These are phyloP conservation scores for Girardinus metallicus DNA, from an alignment of 2,797 vertebrate species.

Conservation along the genomic window DNA sequence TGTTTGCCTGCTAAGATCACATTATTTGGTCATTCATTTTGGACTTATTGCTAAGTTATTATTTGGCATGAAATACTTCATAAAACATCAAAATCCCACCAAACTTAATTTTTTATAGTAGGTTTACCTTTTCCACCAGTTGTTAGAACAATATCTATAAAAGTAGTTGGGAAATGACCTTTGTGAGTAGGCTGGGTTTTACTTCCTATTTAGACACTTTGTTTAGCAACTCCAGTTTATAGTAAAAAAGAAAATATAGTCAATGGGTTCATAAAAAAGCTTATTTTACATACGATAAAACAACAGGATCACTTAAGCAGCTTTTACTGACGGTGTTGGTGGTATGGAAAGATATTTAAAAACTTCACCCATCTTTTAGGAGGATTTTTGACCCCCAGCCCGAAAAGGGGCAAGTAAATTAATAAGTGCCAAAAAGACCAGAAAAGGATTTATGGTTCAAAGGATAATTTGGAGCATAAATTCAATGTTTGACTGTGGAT, in stretches of 20 bases:
- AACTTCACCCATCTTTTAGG: conserved; percentile 46
- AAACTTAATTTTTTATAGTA: not conserved
- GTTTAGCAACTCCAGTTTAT: not conserved
- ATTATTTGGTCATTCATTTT: not conserved
- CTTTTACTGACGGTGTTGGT: not conserved
- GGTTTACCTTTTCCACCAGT: not conserved
- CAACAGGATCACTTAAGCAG: not conserved
- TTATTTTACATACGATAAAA: not conserved
- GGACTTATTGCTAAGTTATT: not conserved
- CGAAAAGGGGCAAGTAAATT: conserved; percentile 39
- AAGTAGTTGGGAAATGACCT: not conserved
- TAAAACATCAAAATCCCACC: not conserved
- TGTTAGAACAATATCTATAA: not conserved
- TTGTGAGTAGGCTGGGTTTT: not conserved
- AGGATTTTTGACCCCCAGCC: conserved; percentile 26
- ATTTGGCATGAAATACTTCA: not conserved
- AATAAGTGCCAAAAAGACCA: conserved; percentile 46
- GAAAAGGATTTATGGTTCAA: conserved; percentile 53
- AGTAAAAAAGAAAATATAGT: not conserved
- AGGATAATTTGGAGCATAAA: conserved; percentile 50
- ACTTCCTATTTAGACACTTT: not conserved
- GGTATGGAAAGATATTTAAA: not conserved
- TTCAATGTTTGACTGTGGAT: conserved; percentile 53
- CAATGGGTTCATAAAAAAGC: not conserved
- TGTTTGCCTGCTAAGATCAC: not conserved